These are phyloP conservation scores for Leucania comma DNA, from an alignment of 2,888 invertebrate genomes.

Conservation along the genomic window DNA sequence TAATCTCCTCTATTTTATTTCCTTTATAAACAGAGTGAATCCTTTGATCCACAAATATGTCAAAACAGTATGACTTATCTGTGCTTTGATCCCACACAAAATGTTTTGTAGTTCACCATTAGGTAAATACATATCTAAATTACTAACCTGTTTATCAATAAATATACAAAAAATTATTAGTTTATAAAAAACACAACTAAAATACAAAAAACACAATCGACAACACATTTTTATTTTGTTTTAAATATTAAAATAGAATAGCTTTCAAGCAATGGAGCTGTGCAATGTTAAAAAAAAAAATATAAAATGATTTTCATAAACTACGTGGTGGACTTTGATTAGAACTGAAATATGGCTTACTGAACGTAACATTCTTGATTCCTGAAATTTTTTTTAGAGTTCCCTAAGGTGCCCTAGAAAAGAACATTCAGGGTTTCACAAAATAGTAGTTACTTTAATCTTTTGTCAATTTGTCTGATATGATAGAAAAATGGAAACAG, in stretches of 20 bases:
- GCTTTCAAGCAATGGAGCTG: not conserved
- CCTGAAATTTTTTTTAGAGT: conserved; percentile 15
- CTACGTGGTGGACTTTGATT: not conserved
- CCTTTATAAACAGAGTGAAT: too few species aligned
- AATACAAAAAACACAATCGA: too few species aligned
- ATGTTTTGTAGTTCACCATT: not conserved
- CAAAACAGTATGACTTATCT: too few species aligned
- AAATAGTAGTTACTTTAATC: conserved; percentile 34
- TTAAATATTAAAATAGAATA: not conserved
- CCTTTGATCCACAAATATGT: too few species aligned
- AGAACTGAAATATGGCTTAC: conserved; percentile 8
- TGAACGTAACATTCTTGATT: not conserved
- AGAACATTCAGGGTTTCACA: conserved; percentile 24
- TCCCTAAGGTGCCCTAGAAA: not conserved
- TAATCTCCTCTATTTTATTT: not conserved
- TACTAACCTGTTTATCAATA: too few species aligned
- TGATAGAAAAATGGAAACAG: conserved; percentile 11
- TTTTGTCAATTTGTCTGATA: conserved; percentile 8
- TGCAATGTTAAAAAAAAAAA: not conserved
- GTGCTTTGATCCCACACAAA: not conserved
- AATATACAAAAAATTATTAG: too few species aligned
- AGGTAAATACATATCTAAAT: too few species aligned
- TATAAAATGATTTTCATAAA: not conserved
- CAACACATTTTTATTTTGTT: too few species aligned
- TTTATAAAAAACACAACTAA: too few species aligned